These are phyloP conservation scores for Onychorhynchus coronatus DNA, from an alignment of 2,113 vertebrate species.

Conservation along the genomic window DNA sequence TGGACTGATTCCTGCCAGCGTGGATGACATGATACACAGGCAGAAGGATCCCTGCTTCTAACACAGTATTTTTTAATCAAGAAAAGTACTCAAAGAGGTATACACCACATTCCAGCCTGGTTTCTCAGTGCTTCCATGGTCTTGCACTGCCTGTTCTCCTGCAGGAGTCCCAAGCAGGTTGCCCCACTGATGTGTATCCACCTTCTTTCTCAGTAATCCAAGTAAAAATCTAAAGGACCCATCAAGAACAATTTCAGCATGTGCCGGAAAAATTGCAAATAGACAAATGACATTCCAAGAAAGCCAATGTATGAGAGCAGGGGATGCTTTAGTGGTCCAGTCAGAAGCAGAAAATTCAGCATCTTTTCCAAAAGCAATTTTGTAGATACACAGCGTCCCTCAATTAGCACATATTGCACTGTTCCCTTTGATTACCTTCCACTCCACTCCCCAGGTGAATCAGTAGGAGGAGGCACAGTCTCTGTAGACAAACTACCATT, in stretches of 20 bases:
- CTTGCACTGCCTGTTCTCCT: too few species aligned
- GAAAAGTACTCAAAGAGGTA: background rate
- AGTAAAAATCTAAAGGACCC: background rate
- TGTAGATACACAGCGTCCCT: rapidly evolving
- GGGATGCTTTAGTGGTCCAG: background rate
- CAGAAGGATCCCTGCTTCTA: background rate
- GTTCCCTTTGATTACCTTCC: background rate
- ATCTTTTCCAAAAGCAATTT: background rate
- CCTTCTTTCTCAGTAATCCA: background rate
- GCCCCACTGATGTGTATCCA: rapidly evolving
- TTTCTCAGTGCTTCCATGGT: rapidly evolving
- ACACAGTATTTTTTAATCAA: background rate
- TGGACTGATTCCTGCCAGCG: background rate
- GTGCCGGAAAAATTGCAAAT: background rate
- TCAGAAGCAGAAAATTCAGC: background rate
- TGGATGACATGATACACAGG: background rate
- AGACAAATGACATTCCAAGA: background rate
- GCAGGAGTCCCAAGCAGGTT: background rate
- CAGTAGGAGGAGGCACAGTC: background rate
- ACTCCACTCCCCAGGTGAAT: background rate
- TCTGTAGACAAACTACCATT: background rate
- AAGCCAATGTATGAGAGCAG: background rate
- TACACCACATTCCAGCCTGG: background rate
- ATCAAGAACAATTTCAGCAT: background rate
- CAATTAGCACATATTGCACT: background rate